Evolutionary conservation across 2,113 vertebrate species (phyloP), one percentile per base, ranked within the genome.

Genomic region (Mus pahari): DNA sequence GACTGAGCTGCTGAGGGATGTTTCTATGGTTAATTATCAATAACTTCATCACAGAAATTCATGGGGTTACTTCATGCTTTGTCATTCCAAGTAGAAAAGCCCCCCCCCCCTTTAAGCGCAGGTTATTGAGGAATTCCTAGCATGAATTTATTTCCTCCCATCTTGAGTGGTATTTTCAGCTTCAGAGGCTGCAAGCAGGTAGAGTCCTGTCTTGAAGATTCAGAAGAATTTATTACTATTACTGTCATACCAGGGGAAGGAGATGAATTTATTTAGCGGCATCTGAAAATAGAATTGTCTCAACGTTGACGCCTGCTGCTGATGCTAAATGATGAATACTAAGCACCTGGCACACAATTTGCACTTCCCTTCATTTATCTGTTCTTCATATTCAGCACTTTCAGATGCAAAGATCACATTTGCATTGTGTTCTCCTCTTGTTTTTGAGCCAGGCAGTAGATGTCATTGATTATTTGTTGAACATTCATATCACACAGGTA

Each of bases 201-300:
- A 91, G 74, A 96, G 92, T 84, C 94, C 95, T 95, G 95, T 97
- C 97, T 98, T 97, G 92, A 97, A 98, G 98, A 98, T 96, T 96
- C 58, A 97, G 91, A 91, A 91, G 1, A 45, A 75, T 97, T 97
- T 97, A 96, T 97, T 98, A 98, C 98, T 96, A 97, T 98, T 98
- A 98, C 86, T 96, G 94, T 97, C 71, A 88, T 95, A 93, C 50
- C 84, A 98, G 96, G 84, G 93, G 91, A 98, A 96, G 96, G 94
- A 97, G 97, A 98, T 98, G 96, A 98, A 98, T 98, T 98, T 98
- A 97, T 96, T 98, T 97, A 97, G 90, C 53, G 4, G 92, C 90
- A 58, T 96, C 98, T 98, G 94, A 97, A 96, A 98, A 97, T 96
- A 87, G 92, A 83, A 98, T 97, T 97, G 94, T 96, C 96, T 98